Conservation (phyloP, 2,888 invertebrate species). For the Tenthredo mesomela region DNA sequence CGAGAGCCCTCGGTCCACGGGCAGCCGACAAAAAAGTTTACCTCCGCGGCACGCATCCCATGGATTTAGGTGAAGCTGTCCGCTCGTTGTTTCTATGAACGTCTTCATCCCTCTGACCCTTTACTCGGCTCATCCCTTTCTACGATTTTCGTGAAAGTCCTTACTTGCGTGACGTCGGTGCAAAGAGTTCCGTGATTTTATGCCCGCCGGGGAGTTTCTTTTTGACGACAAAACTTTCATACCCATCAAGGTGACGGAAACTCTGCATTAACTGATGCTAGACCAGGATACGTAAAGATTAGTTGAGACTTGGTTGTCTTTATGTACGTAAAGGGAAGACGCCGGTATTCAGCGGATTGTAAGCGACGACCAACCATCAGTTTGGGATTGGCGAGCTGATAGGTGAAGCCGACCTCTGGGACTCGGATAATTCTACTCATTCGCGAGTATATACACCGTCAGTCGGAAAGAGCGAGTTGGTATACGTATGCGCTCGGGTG, state of each 20-base stretch:
- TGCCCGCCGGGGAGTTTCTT: neutral
- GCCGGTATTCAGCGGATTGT: conserved; percentile 22
- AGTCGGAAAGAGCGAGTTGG: conserved; percentile 30
- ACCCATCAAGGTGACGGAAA: neutral
- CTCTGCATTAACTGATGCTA: neutral
- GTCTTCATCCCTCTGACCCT: conserved; percentile 32
- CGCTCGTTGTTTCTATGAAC: conserved; percentile 24
- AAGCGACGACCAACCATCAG: conserved; percentile 40
- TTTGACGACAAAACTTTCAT: neutral
- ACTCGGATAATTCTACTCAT: conserved; percentile 72
- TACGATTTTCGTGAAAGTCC: neutral
- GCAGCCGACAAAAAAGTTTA: conserved; percentile 25
- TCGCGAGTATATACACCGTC: conserved; percentile 56
- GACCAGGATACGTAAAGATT: neutral
- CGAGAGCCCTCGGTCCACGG: conserved; percentile 61
- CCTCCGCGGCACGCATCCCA: conserved; percentile 16
- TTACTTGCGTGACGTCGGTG: neutral
- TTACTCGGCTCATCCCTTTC: neutral
- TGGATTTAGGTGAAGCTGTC: conserved; percentile 23
- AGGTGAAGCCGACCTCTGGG: conserved; percentile 56
- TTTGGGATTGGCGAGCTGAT: conserved; percentile 42
- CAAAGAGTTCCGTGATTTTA: neutral
- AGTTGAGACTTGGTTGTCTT: neutral
- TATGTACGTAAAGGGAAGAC: neutral
- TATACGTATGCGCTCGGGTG: conserved; percentile 38